A percentile compares a stretch with the other conserved stretches of the same genome.
phyloP scores from a whole-genome alignment of 2,797 vertebrate species.

The Paedocypris micromegethes region DNA sequence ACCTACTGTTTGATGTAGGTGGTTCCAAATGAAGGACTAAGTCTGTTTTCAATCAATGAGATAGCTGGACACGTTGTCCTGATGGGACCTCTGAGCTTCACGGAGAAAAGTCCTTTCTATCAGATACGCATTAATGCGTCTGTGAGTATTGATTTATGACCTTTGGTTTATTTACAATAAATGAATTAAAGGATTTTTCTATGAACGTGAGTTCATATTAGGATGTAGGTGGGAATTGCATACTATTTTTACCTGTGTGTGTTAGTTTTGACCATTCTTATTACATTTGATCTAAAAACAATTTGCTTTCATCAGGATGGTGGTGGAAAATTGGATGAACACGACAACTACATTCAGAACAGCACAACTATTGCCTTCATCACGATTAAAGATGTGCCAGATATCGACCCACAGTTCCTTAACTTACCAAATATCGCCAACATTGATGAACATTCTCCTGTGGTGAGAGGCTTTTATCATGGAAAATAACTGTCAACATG shows the following conservation, averaged over 20 bases:
- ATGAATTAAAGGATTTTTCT: not conserved
- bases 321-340: constrained; percentile 44
- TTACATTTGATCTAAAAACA: not conserved
- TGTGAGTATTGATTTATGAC: constrained; percentile 63
- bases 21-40: constrained; percentile 55
- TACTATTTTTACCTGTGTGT: no score
- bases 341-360: no score
- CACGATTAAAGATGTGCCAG: constrained; percentile 70
- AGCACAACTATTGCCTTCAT: constrained; percentile 63
- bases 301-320: constrained; percentile 65
- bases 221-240: no score
- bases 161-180: not conserved
- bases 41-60: constrained; percentile 66
- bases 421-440: constrained; percentile 60
- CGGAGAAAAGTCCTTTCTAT: constrained; percentile 73
- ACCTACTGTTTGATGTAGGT: constrained; percentile 63
- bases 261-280: no score
- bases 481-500: not conserved
- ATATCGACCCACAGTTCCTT: constrained; percentile 79
- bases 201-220: no score
- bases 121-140: constrained; percentile 73
- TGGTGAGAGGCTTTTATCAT: constrained; percentile 57
- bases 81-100: constrained; percentile 67
- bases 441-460: constrained; percentile 63
- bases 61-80: constrained; percentile 67